A percentile compares a stretch with the other conserved stretches of the same genome.
Evolutionary conservation across 1,140 invertebrate species (phyloP).

Genomic region (Drosophila rufa): DNA sequence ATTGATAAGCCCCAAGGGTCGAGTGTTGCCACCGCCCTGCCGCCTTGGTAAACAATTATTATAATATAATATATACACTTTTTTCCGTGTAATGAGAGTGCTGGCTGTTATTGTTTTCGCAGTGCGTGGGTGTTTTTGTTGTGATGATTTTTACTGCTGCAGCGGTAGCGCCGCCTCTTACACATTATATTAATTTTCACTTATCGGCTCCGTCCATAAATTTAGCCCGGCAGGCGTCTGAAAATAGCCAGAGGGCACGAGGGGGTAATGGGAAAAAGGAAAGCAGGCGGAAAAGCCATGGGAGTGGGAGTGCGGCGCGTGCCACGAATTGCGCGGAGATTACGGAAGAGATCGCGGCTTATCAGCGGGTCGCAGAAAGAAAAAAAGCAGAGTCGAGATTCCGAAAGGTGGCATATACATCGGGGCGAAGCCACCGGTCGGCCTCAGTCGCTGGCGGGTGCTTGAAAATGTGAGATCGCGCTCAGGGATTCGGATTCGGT

Average conservation of each 20-base stretch:
- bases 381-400: slow-evolving; percentile 11
- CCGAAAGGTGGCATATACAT: slow-evolving; percentile 43
- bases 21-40: slow-evolving; percentile 45
- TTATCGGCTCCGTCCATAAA: slow-evolving; percentile 51
- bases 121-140: slow-evolving; percentile 44
- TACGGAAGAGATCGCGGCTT: slow-evolving; percentile 46
- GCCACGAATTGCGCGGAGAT: slow-evolving; percentile 44
- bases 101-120: slow-evolving; percentile 70
- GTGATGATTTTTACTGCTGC: slow-evolving; percentile 63
- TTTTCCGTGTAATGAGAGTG: slow-evolving; percentile 47
- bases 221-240: slow-evolving; percentile 47
- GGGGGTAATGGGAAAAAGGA: slow-evolving; percentile 15
- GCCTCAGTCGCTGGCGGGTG: slow-evolving; percentile 59
- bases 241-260: slow-evolving; percentile 43
- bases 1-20: slow-evolving; percentile 62
- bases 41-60: slow-evolving; percentile 47
- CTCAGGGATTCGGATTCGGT: slow-evolving; percentile 36
- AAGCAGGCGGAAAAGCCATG: slow-evolving; percentile 13
- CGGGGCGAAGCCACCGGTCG: slow-evolving; percentile 8
- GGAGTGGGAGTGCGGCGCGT: slow-evolving; percentile 36
- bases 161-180: slow-evolving; percentile 26
- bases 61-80: slow-evolving; percentile 8
- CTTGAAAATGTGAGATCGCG: slow-evolving; percentile 76
- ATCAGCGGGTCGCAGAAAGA: slow-evolving; percentile 28
- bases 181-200: slow-evolving; percentile 52